Evolutionary conservation across 1,140 invertebrate genomes (phyloP).

Genomic region (Halictus rubicundus): DNA sequence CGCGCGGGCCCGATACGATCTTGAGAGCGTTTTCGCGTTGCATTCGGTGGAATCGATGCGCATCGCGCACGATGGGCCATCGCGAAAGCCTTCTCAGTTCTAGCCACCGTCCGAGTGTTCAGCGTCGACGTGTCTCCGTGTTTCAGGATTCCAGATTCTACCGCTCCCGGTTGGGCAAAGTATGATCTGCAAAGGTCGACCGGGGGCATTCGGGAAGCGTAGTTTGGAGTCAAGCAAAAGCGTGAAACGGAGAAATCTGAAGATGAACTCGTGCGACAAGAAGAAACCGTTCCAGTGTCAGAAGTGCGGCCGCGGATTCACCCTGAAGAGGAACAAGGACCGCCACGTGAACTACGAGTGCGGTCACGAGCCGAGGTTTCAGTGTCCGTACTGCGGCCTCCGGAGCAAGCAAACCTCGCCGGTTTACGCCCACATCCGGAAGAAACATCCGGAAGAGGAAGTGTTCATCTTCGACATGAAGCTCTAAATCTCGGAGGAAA

Average conservation of each 20-base stretch:
- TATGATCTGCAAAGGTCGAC: conserved; percentile 46
- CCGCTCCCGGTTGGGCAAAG: conserved; percentile 45
- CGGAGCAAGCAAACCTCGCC: conserved; percentile 90
- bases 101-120: conserved; percentile 49
- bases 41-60: background rate
- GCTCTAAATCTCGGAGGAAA: conserved; percentile 47
- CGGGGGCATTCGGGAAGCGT: conserved; percentile 37
- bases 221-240: conserved; percentile 30
- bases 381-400: conserved; percentile 89
- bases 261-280: conserved; percentile 38
- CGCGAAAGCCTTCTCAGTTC: conserved; percentile 3
- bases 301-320: conserved; percentile 89
- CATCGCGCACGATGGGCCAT: background rate
- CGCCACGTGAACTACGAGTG: conserved; percentile 93
- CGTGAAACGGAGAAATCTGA: conserved; percentile 35
- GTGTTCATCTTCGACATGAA: conserved; percentile 67
- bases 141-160: conserved; percentile 53
- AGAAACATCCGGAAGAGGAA: conserved; percentile 71
- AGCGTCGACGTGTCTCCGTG: conserved; percentile 59
- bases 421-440: conserved; percentile 86
- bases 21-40: too few species aligned
- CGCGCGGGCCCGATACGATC: too few species aligned
- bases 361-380: conserved; percentile 89
- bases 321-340: conserved; percentile 88
- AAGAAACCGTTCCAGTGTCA: conserved; percentile 85